A percentile compares a stretch with the other conserved stretches of the same genome.
Conservation (phyloP, 2,888 invertebrate genomes). For the Lycophotia porphyrea region DNA sequence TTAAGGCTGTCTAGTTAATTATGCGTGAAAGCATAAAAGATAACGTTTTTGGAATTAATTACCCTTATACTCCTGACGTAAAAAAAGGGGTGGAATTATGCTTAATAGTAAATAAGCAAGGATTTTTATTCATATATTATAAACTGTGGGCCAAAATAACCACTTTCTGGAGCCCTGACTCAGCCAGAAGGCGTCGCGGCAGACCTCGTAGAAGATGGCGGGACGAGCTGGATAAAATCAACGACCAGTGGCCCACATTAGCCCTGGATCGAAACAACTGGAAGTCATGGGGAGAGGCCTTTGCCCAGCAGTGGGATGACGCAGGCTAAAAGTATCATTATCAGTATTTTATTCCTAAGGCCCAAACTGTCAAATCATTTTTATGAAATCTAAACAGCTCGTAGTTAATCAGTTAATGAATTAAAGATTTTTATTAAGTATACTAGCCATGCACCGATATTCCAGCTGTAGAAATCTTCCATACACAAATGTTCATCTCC, state of each 20-base stretch:
- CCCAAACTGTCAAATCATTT: neutral
- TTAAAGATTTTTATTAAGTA: neutral
- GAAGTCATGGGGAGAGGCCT: too few species aligned
- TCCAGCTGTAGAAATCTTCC: neutral
- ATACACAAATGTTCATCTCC: neutral
- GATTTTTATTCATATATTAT: neutral
- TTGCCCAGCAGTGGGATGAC: too few species aligned
- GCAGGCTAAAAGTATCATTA: too few species aligned
- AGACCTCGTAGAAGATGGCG: too few species aligned
- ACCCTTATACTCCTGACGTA: neutral
- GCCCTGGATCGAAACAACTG: too few species aligned
- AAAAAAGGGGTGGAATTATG: neutral
- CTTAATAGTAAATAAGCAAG: neutral
- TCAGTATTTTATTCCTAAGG: neutral
- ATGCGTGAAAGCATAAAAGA: conserved; percentile 28
- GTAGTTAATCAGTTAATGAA: neutral
- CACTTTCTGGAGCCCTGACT: too few species aligned
- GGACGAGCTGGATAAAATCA: too few species aligned
- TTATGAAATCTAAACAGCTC: neutral
- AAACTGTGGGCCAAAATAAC: too few species aligned
- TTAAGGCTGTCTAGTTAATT: conserved; percentile 37
- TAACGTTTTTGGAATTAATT: conserved; percentile 20
- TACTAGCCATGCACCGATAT: neutral
- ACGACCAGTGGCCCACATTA: too few species aligned
- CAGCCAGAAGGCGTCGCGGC: too few species aligned